These are phyloP conservation scores for Seriola quinqueradiata DNA, from an alignment of 2,113 vertebrate genomes.

Conservation along the genomic window DNA sequence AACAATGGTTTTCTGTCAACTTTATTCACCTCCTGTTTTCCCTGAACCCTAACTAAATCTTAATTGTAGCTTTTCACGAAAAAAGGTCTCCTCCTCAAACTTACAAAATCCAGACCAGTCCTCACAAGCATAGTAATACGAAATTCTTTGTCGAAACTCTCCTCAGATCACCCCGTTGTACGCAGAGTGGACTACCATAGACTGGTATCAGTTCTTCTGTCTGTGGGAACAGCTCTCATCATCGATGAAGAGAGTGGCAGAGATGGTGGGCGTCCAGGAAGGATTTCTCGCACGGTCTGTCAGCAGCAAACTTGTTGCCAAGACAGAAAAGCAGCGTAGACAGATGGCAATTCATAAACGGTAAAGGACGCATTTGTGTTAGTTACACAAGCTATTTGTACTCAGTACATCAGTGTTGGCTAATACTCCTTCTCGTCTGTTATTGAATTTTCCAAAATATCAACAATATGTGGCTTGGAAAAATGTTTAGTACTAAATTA, in stretches of 20 bases:
- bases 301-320: conserved; percentile 89
- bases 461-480: no score
- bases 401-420: not conserved
- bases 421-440: not conserved
- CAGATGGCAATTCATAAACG: conserved; percentile 98
- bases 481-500: no score
- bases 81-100: not conserved
- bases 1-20: not conserved
- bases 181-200: conserved; percentile 95
- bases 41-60: not conserved
- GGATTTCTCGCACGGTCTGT: conserved; percentile 94
- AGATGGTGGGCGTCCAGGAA: conserved; percentile 97
- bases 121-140: not conserved
- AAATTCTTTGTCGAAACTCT: not conserved
- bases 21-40: not conserved
- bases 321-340: conserved; percentile 93
- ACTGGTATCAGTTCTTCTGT: conserved; percentile 98
- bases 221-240: conserved; percentile 94
- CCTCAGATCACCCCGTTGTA: conserved; percentile 94
- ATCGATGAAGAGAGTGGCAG: conserved; percentile 96
- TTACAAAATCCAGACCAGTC: not conserved
- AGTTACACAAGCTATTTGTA: not conserved
- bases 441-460: no score
- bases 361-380: conserved; percentile 72
- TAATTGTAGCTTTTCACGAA: not conserved